These are phyloP conservation scores for Cnemophilus loriae DNA, from an alignment of 2,113 vertebrate species.

Conservation along the genomic window DNA sequence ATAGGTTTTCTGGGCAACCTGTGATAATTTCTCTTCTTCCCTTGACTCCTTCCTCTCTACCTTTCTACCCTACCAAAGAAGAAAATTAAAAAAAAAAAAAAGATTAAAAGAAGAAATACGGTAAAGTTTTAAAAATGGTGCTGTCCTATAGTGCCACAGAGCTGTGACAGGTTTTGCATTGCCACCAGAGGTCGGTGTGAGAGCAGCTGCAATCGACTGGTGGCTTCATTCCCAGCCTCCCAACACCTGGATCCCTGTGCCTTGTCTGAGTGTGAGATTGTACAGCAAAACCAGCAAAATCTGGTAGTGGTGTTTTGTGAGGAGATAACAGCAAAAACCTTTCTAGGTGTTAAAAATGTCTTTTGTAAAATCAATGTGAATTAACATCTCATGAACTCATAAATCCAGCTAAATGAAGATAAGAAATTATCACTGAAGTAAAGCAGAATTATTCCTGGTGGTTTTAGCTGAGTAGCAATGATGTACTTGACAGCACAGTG, in stretches of 20 bases:
- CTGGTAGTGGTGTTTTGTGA: background rate
- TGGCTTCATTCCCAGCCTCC: background rate
- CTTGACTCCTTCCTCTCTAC: background rate
- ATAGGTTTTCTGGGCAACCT: background rate
- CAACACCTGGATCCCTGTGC: fast-evolving
- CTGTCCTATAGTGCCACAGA: background rate
- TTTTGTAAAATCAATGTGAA: background rate
- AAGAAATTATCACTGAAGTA: background rate
- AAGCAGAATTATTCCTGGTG: background rate
- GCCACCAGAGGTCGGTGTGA: conserved; percentile 63
- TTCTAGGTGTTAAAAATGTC: background rate
- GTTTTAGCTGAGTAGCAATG: background rate
- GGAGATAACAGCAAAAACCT: background rate
- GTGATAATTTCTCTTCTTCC: background rate
- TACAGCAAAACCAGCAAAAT: background rate
- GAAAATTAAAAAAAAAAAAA: background rate
- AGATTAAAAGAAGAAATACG: background rate
- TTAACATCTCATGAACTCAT: background rate
- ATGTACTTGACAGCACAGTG: background rate
- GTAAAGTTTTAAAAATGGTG: background rate
- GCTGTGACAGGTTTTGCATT: background rate
- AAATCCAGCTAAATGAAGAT: background rate
- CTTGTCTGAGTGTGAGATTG: background rate
- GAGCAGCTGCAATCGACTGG: background rate
- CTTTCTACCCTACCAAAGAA: background rate